Conservation (phyloP, 2,888 invertebrate genomes). For the Graphium colonna region DNA sequence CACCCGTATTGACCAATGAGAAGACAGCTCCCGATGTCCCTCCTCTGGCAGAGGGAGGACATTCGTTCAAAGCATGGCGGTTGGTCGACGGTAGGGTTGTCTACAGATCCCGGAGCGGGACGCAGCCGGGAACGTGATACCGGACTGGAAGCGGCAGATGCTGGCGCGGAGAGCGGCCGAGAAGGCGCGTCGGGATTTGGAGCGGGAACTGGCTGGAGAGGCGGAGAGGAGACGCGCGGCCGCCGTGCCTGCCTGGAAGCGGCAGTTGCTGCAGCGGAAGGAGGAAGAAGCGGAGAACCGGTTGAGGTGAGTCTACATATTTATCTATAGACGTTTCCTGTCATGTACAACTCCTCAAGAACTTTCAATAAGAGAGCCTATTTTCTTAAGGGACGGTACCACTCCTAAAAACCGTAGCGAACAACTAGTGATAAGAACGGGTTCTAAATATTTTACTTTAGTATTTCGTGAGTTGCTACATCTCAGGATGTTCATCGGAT, state of each 20-base stretch:
- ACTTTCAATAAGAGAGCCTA: too few relatives aligned
- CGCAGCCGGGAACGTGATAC: conserved; percentile 92
- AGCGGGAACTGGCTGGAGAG: conserved; percentile 90
- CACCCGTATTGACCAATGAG: background rate
- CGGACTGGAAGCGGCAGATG: conserved; percentile 97
- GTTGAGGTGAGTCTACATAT: conserved; percentile 81
- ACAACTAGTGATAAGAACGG: too few relatives aligned
- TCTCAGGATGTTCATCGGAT: too few relatives aligned
- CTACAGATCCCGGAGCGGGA: conserved; percentile 93
- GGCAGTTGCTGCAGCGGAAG: conserved; percentile 90
- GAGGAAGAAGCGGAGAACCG: conserved; percentile 88
- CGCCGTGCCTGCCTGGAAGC: conserved; percentile 96
- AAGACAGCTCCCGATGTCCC: conserved; percentile 4
- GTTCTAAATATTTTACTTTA: background rate
- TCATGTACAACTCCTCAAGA: too few relatives aligned
- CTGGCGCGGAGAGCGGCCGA: conserved; percentile 96
- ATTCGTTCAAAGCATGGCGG: conserved; percentile 47
- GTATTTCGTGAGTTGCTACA: background rate
- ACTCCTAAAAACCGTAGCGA: too few relatives aligned
- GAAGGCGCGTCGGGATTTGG: conserved; percentile 93
- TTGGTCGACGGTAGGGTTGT: conserved; percentile 72
- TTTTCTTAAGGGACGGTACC: too few relatives aligned
- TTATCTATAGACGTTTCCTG: too few relatives aligned
- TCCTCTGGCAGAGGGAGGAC: conserved; percentile 6
- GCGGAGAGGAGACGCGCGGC: conserved; percentile 91